These are phyloP conservation scores for Palythoa caribaeorum DNA, from an alignment of 92 coral and sea anemone species.

Conservation along the genomic window DNA sequence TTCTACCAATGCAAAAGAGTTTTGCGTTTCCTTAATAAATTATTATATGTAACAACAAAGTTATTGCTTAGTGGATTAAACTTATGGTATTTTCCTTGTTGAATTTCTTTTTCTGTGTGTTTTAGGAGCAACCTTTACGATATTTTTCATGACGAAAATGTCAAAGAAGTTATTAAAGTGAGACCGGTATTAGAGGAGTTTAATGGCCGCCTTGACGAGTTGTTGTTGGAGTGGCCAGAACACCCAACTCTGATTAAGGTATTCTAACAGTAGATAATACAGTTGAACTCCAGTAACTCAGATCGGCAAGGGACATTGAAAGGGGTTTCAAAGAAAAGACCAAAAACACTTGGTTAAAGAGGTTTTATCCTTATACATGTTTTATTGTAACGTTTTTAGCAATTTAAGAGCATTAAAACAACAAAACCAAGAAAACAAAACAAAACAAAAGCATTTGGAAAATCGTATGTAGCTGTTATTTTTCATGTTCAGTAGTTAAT, in stretches of 20 bases:
- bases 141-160: conserved; percentile 86
- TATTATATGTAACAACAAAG: neutral
- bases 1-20: too few species aligned
- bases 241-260: conserved; percentile 91
- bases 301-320: too few species aligned
- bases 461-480: too few species aligned
- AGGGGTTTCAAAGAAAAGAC: too few species aligned
- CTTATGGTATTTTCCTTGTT: neutral
- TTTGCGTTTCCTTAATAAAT: neutral
- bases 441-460: too few species aligned
- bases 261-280: neutral
- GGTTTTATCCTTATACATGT: too few species aligned
- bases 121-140: conserved; percentile 67
- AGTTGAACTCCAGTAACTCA: too few species aligned
- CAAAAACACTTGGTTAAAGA: too few species aligned
- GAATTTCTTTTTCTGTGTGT: neutral
- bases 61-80: neutral
- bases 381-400: too few species aligned
- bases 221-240: conserved; percentile 91
- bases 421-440: too few species aligned
- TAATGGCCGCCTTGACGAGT: conserved; percentile 71
- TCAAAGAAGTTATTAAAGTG: conserved; percentile 82
- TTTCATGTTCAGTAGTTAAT: neutral
- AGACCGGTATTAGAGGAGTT: conserved; percentile 81
- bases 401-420: too few species aligned